Evolutionary conservation across 2,797 vertebrate species (phyloP).

Genomic region (Buceros bicornis): DNA sequence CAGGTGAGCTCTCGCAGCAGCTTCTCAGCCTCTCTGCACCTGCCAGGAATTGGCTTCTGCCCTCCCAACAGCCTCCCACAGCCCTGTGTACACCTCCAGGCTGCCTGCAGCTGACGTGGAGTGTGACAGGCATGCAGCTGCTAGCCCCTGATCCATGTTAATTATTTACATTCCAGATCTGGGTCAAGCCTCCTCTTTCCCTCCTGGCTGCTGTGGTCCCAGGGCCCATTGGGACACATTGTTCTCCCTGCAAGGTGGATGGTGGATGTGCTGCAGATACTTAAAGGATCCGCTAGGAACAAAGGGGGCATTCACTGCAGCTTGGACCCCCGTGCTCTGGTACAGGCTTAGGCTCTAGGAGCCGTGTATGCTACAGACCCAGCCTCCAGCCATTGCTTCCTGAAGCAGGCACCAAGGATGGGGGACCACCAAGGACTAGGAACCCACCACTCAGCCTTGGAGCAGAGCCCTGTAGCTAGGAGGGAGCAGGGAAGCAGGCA

Average conservation of each 20-base stretch:
- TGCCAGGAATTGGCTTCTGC: neutral
- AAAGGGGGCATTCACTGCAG: neutral
- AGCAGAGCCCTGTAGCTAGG: neutral
- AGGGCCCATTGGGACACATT: fast-evolving
- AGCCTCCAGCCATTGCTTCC: neutral
- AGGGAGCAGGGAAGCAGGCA: neutral
- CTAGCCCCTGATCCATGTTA: neutral
- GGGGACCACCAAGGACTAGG: neutral
- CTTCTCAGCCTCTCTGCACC: neutral
- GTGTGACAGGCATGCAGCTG: neutral
- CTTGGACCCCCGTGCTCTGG: neutral
- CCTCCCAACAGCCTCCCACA: neutral
- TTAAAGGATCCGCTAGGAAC: neutral
- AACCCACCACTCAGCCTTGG: neutral
- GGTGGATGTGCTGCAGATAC: neutral
- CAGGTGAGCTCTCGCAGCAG: constrained; percentile 2
- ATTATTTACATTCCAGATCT: constrained; percentile 1
- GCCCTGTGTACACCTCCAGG: neutral
- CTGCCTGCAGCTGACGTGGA: neutral
- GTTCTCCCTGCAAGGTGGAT: neutral
- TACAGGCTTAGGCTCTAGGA: neutral
- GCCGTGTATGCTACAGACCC: neutral
- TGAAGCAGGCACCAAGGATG: neutral
- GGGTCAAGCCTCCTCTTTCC: neutral
- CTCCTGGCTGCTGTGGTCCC: neutral